phyloP scores from a whole-genome alignment of 1,140 invertebrate species.

The Limonius californicus region DNA sequence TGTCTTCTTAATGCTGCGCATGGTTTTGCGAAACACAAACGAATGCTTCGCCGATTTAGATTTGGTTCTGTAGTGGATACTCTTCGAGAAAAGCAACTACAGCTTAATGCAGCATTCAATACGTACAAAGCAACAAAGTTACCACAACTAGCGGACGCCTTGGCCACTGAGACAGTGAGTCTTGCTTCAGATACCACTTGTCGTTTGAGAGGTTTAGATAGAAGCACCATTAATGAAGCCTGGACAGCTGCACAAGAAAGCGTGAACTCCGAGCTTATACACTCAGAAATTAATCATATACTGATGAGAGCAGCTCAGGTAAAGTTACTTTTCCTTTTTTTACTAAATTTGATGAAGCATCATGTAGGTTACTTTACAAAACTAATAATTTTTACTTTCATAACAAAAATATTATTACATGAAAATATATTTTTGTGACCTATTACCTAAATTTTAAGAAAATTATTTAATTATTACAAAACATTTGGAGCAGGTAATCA shows the following conservation, averaged over 20 bases:
- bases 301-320: conserved; percentile 61
- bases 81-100: conserved; percentile 57
- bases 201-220: conserved; percentile 43
- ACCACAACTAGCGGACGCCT: conserved; percentile 59
- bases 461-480: too few species aligned
- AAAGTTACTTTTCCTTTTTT: conserved; percentile 53
- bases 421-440: too few species aligned
- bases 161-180: conserved; percentile 63
- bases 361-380: too few species aligned
- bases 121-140: conserved; percentile 67
- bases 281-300: conserved; percentile 69
- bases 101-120: conserved; percentile 57
- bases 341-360: neutral
- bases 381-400: too few species aligned
- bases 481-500: too few species aligned
- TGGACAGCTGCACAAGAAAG: conserved; percentile 65
- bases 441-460: too few species aligned
- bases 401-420: too few species aligned
- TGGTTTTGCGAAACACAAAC: neutral
- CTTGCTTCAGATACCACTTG: conserved; percentile 48
- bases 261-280: conserved; percentile 66
- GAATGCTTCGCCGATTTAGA: neutral
- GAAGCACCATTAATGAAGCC: conserved; percentile 59
- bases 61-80: conserved; percentile 51
- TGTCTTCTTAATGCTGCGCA: conserved; percentile 31